Conservation (phyloP, 2,113 vertebrate genomes). For the Cynopterus brachyotis region DNA sequence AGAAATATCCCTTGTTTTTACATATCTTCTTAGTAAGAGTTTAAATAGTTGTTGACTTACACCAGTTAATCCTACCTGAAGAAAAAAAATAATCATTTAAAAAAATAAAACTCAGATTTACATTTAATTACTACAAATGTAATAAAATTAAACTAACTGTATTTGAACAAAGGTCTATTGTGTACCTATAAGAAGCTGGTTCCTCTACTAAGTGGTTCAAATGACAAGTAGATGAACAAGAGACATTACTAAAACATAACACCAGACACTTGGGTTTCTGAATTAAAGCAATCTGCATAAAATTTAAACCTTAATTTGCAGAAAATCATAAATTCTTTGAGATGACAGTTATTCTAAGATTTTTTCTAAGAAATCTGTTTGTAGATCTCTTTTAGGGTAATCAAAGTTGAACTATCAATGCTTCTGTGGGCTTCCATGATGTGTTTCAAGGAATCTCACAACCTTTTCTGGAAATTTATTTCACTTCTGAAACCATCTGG, state of each 20-base stretch:
- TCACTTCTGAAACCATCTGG: not conserved
- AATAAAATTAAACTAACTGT: not conserved
- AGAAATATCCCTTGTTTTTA: not conserved
- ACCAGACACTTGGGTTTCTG: not conserved
- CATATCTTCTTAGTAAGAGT: not conserved
- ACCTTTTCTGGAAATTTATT: not conserved
- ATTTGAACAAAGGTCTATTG: not conserved
- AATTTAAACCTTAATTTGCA: not conserved
- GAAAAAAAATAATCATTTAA: not conserved
- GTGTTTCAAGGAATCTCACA: not conserved
- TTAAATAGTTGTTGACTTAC: not conserved
- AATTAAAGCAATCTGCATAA: not conserved
- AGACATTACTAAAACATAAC: not conserved
- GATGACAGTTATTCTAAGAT: not conserved
- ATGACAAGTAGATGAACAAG: not conserved
- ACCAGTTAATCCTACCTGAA: not conserved
- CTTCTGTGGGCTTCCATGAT: not conserved
- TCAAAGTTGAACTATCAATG: not conserved
- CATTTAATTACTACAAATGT: not conserved
- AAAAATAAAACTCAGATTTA: not conserved
- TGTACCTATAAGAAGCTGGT: not conserved
- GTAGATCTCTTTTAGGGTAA: not conserved
- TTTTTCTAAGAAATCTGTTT: not conserved
- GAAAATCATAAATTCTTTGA: not conserved
- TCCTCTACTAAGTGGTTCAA: not conserved